phyloP scores from a whole-genome alignment of 2,888 invertebrate species.

The Campoplex capitator region DNA sequence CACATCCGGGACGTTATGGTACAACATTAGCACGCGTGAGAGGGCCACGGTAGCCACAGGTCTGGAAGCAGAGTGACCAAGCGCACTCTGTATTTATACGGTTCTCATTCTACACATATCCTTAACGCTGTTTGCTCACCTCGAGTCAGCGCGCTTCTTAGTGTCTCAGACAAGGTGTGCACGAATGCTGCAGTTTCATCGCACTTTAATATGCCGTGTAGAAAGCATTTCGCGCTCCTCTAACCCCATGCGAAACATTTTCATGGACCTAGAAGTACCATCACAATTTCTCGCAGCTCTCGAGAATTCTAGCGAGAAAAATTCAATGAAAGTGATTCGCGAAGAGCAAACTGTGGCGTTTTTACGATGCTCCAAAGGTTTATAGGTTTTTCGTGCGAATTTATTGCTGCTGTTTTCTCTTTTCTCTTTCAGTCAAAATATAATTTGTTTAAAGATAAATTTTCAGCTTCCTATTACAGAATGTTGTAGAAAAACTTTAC shows the following conservation, averaged over 20 bases:
- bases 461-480: background rate
- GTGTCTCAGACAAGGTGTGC: background rate
- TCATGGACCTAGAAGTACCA: background rate
- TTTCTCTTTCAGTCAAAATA: background rate
- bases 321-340: background rate
- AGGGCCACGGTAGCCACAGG: constrained; percentile 39
- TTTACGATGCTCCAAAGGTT: background rate
- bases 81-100: constrained; percentile 53
- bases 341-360: background rate
- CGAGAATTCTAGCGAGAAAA: background rate
- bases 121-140: constrained; percentile 63
- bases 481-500: background rate
- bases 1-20: constrained; percentile 21
- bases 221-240: constrained; percentile 1
- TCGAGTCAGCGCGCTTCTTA: constrained; percentile 49
- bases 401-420: background rate
- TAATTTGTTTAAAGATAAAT: background rate
- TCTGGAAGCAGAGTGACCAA: constrained; percentile 25
- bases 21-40: constrained; percentile 14
- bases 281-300: background rate
- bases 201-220: constrained; percentile 7
- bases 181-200: background rate
- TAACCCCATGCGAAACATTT: background rate
- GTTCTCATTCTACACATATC: constrained; percentile 60
- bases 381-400: background rate